Conservation (phyloP, 2,888 invertebrate genomes). For the Cantharis rufa region DNA sequence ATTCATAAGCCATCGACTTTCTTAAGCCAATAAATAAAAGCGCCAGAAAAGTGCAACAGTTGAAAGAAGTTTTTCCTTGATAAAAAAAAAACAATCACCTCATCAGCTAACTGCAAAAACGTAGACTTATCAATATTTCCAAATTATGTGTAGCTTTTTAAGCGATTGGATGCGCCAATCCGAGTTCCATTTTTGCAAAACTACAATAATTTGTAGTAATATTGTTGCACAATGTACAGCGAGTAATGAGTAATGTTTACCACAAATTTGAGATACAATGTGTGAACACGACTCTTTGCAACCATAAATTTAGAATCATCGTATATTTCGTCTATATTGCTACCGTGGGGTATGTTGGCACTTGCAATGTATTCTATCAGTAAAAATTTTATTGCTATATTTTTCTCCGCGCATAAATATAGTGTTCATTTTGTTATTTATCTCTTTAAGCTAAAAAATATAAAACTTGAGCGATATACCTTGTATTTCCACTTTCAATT, state of each 20-base stretch:
- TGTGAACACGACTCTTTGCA: slow-evolving; percentile 6
- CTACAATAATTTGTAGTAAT: background rate
- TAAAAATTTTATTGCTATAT: slow-evolving; percentile 25
- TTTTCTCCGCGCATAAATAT: slow-evolving; percentile 18
- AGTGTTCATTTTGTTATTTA: slow-evolving; percentile 22
- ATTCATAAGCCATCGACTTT: background rate
- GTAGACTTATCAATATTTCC: background rate
- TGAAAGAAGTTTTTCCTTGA: background rate
- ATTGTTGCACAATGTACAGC: no score
- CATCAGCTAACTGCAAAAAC: background rate
- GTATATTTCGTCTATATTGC: slow-evolving; percentile 16
- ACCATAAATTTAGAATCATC: slow-evolving; percentile 21
- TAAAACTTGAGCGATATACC: background rate
- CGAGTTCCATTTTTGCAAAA: background rate
- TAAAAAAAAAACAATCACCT: background rate
- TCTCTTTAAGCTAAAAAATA: slow-evolving; percentile 11
- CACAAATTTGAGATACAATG: background rate
- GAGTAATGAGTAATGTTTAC: background rate
- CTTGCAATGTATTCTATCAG: slow-evolving; percentile 22
- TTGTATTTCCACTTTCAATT: background rate
- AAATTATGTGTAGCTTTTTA: no score
- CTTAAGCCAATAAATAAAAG: background rate
- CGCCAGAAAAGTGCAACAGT: background rate
- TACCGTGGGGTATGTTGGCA: slow-evolving; percentile 21
- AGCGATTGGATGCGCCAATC: no score